A percentile compares a stretch with the other conserved stretches of the same genome.
Evolutionary conservation across 2,888 invertebrate genomes (phyloP).

Genomic region (Blastobasis lacticolella): DNA sequence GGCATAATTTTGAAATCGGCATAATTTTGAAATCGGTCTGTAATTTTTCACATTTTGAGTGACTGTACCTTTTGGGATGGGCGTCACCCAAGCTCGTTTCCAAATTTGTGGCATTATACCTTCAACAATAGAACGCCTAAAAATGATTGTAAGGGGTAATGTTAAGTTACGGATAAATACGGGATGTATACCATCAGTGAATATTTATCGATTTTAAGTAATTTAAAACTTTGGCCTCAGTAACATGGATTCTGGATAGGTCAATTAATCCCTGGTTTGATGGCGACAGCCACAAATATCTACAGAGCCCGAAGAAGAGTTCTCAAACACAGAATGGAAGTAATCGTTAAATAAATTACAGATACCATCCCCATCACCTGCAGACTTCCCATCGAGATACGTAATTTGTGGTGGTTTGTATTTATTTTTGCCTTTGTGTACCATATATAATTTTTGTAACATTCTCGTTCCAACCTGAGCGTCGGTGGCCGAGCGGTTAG

Average conservation of each 20-base stretch:
- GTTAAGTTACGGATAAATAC: too few species aligned
- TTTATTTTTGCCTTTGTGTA: neutral
- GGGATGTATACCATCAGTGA: neutral
- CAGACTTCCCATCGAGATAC: neutral
- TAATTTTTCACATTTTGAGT: constrained; percentile 8
- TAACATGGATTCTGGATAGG: neutral
- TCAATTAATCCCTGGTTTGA: neutral
- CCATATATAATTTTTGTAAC: neutral
- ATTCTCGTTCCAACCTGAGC: neutral
- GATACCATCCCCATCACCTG: neutral
- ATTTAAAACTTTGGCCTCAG: neutral
- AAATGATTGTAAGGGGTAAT: too few species aligned
- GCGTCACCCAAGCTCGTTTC: constrained; percentile 13
- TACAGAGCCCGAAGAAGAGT: neutral
- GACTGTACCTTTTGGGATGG: constrained; percentile 11
- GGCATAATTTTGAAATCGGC: too few species aligned
- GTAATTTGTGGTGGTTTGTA: neutral
- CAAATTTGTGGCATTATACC: constrained; percentile 2
- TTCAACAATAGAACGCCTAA: neutral
- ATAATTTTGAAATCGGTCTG: constrained; percentile 15
- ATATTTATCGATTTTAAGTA: neutral
- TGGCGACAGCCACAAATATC: neutral
- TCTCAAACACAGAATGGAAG: neutral
- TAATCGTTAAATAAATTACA: neutral
- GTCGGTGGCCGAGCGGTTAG: too few species aligned